A percentile compares a stretch with the other conserved stretches of the same genome.
These are phyloP conservation scores for Ephialtes manifestator DNA, from an alignment of 2,888 invertebrate species.

Conservation along the genomic window DNA sequence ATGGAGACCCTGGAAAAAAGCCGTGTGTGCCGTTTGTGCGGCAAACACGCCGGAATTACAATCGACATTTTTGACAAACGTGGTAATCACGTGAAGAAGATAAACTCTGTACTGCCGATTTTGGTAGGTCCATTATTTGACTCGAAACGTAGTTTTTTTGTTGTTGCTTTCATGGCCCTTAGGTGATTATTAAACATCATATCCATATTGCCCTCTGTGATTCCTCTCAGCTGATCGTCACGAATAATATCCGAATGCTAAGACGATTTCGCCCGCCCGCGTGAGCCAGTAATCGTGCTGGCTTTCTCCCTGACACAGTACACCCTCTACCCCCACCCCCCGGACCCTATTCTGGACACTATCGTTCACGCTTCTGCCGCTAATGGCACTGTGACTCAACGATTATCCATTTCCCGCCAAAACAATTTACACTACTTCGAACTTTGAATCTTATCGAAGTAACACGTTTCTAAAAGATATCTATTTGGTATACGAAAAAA, in stretches of 20 bases:
- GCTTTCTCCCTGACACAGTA: neutral
- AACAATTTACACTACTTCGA: neutral
- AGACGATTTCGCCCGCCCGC: neutral
- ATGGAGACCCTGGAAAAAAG: slow-evolving; percentile 84
- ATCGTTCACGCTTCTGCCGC: slow-evolving; percentile 5
- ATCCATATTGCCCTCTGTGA: neutral
- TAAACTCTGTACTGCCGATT: slow-evolving; percentile 83
- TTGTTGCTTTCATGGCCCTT: neutral
- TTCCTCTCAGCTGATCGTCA: neutral
- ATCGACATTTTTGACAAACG: slow-evolving; percentile 82
- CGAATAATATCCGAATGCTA: neutral
- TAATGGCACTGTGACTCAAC: neutral
- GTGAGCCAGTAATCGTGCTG: neutral
- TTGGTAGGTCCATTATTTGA: slow-evolving; percentile 77
- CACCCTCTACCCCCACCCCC: neutral
- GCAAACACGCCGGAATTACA: slow-evolving; percentile 79
- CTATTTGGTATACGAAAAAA: no score
- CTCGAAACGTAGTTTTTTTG: neutral
- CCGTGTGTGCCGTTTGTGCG: slow-evolving; percentile 83
- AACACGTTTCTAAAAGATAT: no score
- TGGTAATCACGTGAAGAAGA: slow-evolving; percentile 81
- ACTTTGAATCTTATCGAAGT: no score
- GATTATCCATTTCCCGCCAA: slow-evolving; percentile 8
- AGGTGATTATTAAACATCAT: neutral
- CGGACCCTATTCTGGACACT: neutral